Evolutionary conservation across 2,797 vertebrate species (phyloP).

Genomic region (Cossypha niveicapilla): DNA sequence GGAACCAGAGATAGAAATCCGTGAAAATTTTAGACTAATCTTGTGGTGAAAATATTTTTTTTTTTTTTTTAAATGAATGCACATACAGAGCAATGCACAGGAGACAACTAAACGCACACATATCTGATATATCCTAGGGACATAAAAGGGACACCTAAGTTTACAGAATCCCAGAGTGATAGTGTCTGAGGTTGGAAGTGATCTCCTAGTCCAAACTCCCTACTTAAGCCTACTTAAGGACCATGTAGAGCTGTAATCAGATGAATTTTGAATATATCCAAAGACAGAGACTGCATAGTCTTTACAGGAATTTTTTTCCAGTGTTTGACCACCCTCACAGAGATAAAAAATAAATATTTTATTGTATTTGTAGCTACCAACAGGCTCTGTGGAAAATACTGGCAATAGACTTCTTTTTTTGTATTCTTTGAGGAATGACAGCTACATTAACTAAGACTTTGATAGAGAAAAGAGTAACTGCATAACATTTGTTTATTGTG

Average conservation of each 20-base stretch:
- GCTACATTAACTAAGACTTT: neutral
- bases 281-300: neutral
- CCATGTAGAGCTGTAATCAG: neutral
- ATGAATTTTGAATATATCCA: neutral
- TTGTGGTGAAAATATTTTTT: neutral
- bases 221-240: neutral
- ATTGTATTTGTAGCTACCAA: neutral
- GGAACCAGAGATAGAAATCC: neutral
- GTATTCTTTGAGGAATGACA: neutral
- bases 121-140: neutral
- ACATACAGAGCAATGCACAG: neutral
- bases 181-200: neutral
- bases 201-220: fast-evolving
- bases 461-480: neutral
- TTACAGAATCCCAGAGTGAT: neutral
- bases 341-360: neutral
- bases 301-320: neutral
- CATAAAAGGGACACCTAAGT: fast-evolving
- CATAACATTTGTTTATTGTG: neutral
- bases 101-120: neutral
- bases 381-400: neutral
- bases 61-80: neutral
- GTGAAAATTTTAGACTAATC: neutral
- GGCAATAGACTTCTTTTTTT: neutral
- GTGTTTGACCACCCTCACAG: fast-evolving